These are phyloP conservation scores for Pachydiplax longipennis DNA, from an alignment of 2,888 invertebrate genomes.

Conservation along the genomic window DNA sequence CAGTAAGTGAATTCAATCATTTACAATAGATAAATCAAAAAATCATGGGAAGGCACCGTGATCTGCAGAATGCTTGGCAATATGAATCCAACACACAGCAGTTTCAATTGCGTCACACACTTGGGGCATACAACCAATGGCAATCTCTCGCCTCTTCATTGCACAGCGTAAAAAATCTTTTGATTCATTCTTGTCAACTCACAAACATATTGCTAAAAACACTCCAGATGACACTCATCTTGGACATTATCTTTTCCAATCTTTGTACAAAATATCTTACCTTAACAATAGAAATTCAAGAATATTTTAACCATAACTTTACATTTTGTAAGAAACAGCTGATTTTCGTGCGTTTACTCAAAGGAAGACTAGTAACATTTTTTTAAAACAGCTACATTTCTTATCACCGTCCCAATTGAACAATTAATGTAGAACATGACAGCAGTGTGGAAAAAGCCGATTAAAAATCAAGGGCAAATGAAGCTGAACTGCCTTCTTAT, in stretches of 20 bases:
- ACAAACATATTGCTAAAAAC: constrained; percentile 30
- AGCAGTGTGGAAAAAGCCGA: constrained; percentile 26
- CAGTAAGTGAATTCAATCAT: not conserved
- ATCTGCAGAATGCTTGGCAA: constrained; percentile 44
- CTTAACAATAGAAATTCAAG: constrained; percentile 42
- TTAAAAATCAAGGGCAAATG: constrained; percentile 32
- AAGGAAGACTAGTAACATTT: constrained; percentile 43
- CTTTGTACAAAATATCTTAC: constrained; percentile 44
- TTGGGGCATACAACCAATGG: constrained; percentile 7
- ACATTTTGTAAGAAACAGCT: constrained; percentile 44
- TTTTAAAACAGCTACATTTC: constrained; percentile 41
- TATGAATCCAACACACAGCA: constrained; percentile 39
- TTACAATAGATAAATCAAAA: constrained; percentile 16
- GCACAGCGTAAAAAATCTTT: not conserved
- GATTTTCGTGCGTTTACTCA: constrained; percentile 43
- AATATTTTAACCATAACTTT: constrained; percentile 41
- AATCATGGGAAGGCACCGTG: constrained; percentile 44
- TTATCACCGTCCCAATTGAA: constrained; percentile 2
- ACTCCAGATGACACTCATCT: constrained; percentile 21
- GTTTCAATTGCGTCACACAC: constrained; percentile 39
- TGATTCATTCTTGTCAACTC: constrained; percentile 22
- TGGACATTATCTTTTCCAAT: constrained; percentile 20
- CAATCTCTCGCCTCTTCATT: constrained; percentile 5
- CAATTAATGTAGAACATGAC: not conserved
- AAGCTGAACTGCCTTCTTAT: constrained; percentile 8